Base-by-base conservation (phyloP, 2,113 vertebrate species). In the Rhineura floridana region DNA sequence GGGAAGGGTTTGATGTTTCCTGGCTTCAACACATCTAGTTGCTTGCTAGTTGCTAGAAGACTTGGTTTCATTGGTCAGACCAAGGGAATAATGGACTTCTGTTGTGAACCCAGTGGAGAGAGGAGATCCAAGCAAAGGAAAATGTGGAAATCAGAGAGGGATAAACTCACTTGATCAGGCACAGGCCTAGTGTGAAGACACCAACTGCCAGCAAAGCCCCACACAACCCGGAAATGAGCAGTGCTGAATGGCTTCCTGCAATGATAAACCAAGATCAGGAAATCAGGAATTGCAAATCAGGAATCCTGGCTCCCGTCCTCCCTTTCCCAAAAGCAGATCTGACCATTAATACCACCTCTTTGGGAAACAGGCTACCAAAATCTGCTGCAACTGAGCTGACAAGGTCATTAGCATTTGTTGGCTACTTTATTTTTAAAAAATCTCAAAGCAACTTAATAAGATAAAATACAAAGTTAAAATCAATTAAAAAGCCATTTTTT, bases 111-210 rank as follows among this genome's bases (percentile, higher is more conserved):
- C 9, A 15, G 50, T 62, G 48, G 11, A 42, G 63, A 33, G 13
- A 15, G 36, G 28, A 19, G 46, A 52, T n/a, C 28, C 10, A 36
- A 2, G 7, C 13, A 62, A 62, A 36, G 30, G 8, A 36, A 67
- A 4, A 67, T 11, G 30, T 39, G 10, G 19, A 42, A 15, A 78
- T 25, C 42, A 50, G 6, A 86, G 33, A 44, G 17, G 39, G 25
- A 33, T 36, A 21, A 30, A 88, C 87, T 83, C 81, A 88, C 87
- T 28, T 88, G 81, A 83, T 33, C 72, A 88, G 46, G 33, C n/a
- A 76, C 10, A 88, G 17, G 46, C 70, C n/a, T 7, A 83, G 15
- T 23, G 77, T 1, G 42, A 63, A 42, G n/a, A 88, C 8, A 23
- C 59, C 17, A 1, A 19, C n/a, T 33, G 55, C 81, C 44, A 83